Conservation (phyloP, 1,140 invertebrate species). For the Grapholita molesta region DNA sequence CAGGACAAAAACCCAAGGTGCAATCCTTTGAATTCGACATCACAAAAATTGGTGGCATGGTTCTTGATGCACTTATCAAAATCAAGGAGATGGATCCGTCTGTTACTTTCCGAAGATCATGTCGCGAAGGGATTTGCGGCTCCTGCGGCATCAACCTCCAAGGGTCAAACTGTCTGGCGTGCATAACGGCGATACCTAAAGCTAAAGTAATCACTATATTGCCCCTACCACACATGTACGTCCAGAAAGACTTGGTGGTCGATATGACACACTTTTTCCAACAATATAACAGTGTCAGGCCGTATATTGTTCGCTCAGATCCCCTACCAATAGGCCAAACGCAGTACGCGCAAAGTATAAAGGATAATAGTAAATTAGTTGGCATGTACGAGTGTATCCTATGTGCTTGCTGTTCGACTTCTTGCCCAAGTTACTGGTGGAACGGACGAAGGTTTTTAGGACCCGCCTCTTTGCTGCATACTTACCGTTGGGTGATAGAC, state of each 20-base stretch:
- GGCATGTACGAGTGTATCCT: slow-evolving; percentile 92
- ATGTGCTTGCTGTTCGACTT: slow-evolving; percentile 92
- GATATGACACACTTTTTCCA: slow-evolving; percentile 93
- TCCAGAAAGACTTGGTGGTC: slow-evolving; percentile 93
- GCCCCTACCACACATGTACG: slow-evolving; percentile 95
- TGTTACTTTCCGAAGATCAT: slow-evolving; percentile 89
- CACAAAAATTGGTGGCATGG: slow-evolving; percentile 87
- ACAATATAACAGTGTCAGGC: slow-evolving; percentile 92
- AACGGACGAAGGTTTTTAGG: slow-evolving; percentile 74
- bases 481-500: slow-evolving; percentile 87
- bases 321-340: slow-evolving; percentile 73
- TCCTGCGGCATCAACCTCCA: slow-evolving; percentile 95
- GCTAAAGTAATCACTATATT: slow-evolving; percentile 86
- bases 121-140: slow-evolving; percentile 94
- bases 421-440: slow-evolving; percentile 95
- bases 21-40: slow-evolving; percentile 89
- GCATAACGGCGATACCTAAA: slow-evolving; percentile 79
- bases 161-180: slow-evolving; percentile 91
- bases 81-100: slow-evolving; percentile 94
- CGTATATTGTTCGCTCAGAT: slow-evolving; percentile 88
- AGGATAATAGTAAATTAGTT: slow-evolving; percentile 85
- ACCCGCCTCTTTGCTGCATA: slow-evolving; percentile 58
- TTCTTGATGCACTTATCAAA: slow-evolving; percentile 91
- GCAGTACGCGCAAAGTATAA: slow-evolving; percentile 83
- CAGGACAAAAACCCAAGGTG: slow-evolving; percentile 83